Evolutionary conservation across 2,888 invertebrate genomes (phyloP), one percentile per base, ranked within the genome.

Genomic region (Mythimna lalbum): DNA sequence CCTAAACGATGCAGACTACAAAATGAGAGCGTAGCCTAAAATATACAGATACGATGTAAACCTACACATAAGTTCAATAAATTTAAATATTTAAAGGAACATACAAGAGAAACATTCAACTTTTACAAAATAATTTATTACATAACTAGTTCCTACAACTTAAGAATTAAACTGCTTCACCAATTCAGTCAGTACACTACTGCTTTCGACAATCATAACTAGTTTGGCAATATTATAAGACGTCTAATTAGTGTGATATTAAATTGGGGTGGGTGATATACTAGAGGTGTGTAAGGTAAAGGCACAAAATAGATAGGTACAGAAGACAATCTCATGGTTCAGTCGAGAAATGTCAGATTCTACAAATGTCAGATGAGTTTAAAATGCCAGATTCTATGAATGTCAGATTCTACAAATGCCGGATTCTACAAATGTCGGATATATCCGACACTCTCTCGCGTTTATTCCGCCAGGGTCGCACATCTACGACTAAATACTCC

Each of bases 111-210:
- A 85, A 87, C 76, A 71, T 49, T 14, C 59, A 68, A 56, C 4
- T 49, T 73, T 86, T 88, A 87, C 75, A 78, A 86, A 88, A 91
- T 91, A 92, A 92, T 93, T 93, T 92, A 93, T 92, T 93, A 86
- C 84, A 73, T 87, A 86, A 86, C 85, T 88, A 92, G 92, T 93
- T 93, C 93, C 92, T 93, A 93, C 73, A 87, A 78, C 69, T 79
- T 77, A 76, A 33, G 71, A 79, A 84, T 69, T 59, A 80, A 79
- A 80, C 64, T 78, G 80, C 68, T 76, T 73, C 78, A 84, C 66
- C 69, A 61, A 67, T 79, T 88, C 89, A 89, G 87, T 90, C 87
- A n/a, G 75, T 77, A 82, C 73, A 81, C 73, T 81, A 57, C 21
- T 76, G 73, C 76, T 81, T 73, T 76, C 71, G 14, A 76, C 69